phyloP scores from a whole-genome alignment of 2,113 vertebrate genomes.

The Anas platyrhynchos region DNA sequence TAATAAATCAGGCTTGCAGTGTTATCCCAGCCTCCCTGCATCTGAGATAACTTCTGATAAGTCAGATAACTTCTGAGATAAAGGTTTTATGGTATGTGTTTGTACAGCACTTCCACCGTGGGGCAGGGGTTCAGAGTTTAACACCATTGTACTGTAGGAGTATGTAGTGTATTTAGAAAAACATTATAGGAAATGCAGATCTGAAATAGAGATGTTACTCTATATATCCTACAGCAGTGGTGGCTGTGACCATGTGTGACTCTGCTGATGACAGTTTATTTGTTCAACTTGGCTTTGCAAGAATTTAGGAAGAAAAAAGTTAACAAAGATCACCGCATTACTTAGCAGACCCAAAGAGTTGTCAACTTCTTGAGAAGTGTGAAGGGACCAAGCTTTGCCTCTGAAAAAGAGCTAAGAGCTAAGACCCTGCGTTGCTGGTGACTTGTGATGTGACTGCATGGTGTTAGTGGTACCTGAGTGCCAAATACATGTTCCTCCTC shows the following conservation, averaged over 20 bases:
- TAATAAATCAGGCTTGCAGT: background rate
- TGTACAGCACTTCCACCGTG: background rate
- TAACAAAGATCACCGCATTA: background rate
- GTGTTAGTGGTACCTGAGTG: background rate
- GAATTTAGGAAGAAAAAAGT: background rate
- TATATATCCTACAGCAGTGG: background rate
- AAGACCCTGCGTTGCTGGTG: background rate
- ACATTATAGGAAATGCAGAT: background rate
- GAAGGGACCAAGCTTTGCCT: background rate
- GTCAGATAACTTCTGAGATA: background rate
- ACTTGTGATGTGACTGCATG: background rate
- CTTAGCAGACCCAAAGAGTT: background rate
- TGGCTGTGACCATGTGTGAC: background rate
- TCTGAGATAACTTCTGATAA: too few species aligned
- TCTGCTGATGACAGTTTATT: background rate
- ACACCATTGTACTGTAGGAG: too few species aligned
- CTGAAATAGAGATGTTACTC: background rate
- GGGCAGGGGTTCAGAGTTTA: background rate
- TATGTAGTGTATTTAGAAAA: background rate
- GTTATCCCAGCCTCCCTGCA: background rate
- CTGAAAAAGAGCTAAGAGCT: background rate
- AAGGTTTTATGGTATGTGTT: background rate
- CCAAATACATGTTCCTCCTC: background rate
- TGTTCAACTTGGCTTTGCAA: background rate
- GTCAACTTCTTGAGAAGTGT: background rate